Evolutionary conservation across 2,797 vertebrate species (phyloP).

Genomic region (Pygocentrus nattereri): DNA sequence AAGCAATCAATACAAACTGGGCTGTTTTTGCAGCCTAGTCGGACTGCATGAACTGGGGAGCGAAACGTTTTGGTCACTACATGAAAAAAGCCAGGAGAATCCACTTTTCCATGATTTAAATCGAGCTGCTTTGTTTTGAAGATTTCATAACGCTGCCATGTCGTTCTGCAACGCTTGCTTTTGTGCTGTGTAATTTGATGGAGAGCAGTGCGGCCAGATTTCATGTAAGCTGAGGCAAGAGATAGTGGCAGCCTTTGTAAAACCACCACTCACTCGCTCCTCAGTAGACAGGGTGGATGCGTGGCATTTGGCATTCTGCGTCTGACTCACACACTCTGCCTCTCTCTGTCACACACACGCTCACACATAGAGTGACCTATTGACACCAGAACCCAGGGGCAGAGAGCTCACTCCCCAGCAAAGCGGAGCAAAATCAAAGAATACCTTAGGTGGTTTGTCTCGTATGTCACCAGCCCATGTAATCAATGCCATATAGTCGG

Average conservation of each 20-base stretch:
- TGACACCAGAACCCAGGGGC: constrained; percentile 7
- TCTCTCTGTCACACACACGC: not conserved
- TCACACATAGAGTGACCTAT: constrained; percentile 9
- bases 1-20: no score
- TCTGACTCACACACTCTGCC: not conserved
- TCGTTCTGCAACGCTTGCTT: not conserved
- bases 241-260: constrained; percentile 38
- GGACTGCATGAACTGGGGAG: no score
- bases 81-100: not conserved
- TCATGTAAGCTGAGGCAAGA: constrained; percentile 56
- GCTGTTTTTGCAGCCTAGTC: no score
- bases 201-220: not conserved
- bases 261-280: constrained; percentile 60
- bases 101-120: not conserved
- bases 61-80: no score
- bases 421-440: not conserved
- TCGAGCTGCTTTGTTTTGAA: not conserved
- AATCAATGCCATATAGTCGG: no score
- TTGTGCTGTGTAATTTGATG: not conserved
- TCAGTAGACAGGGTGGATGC: constrained; percentile 66
- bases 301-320: constrained; percentile 61
- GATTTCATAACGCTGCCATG: not conserved
- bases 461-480: not conserved
- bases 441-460: not conserved
- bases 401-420: constrained; percentile 18